Conservation (phyloP, 2,888 invertebrate genomes). For the Incurvaria masculella region DNA sequence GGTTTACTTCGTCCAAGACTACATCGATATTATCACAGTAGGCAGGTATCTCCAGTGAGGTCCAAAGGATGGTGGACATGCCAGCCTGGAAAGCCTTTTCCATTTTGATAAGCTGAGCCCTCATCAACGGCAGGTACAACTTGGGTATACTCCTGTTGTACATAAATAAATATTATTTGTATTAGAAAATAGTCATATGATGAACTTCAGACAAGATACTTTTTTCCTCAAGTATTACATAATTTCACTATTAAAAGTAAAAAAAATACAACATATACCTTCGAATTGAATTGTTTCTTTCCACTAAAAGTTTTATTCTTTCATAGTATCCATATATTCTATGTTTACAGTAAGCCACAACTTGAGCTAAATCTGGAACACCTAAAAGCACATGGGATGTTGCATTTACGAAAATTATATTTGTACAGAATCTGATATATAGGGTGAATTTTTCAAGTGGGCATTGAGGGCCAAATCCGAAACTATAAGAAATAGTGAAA, state of each 20-base stretch:
- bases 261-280: slow-evolving; percentile 20
- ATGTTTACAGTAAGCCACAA: slow-evolving; percentile 70
- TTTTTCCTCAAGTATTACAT: background rate
- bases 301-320: slow-evolving; percentile 58
- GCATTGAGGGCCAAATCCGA: too few species aligned
- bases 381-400: slow-evolving; percentile 30
- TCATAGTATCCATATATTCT: slow-evolving; percentile 63
- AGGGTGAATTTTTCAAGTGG: too few species aligned
- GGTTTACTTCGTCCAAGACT: slow-evolving; percentile 60
- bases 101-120: slow-evolving; percentile 63
- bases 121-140: slow-evolving; percentile 67
- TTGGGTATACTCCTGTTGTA: slow-evolving; percentile 57
- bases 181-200: too few species aligned
- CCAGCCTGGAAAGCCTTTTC: slow-evolving; percentile 73
- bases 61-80: slow-evolving; percentile 76
- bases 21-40: slow-evolving; percentile 57
- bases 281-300: slow-evolving; percentile 59
- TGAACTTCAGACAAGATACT: too few species aligned
- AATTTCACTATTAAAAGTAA: background rate
- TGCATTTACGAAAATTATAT: background rate
- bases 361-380: slow-evolving; percentile 73
- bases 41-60: slow-evolving; percentile 68
- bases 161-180: background rate
- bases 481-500: too few species aligned
- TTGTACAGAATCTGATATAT: background rate